phyloP scores from a whole-genome alignment of 2,888 invertebrate genomes.

The Leptopilina drosophilae region DNA sequence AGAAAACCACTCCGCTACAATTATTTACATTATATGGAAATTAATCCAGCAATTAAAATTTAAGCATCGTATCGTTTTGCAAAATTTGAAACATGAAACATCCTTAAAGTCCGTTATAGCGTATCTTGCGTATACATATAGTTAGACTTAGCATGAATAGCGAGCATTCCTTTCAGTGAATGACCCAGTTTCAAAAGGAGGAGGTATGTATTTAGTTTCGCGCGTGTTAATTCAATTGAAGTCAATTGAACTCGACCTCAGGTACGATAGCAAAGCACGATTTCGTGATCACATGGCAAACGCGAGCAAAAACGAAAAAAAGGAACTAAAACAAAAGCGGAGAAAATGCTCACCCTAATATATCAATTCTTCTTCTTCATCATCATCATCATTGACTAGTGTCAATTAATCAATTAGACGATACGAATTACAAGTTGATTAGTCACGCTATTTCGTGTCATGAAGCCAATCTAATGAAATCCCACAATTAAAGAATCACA shows the following conservation, averaged over 20 bases:
- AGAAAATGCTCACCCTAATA: conserved; percentile 2
- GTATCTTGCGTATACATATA: background rate
- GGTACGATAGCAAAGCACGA: background rate
- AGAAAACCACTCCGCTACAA: too few relatives aligned
- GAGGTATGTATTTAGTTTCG: conserved; percentile 12
- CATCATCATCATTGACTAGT: background rate
- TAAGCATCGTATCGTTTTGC: background rate
- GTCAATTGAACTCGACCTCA: conserved; percentile 27
- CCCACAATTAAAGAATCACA: background rate
- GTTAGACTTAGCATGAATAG: conserved; percentile 7
- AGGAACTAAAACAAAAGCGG: background rate
- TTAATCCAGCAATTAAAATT: too few relatives aligned
- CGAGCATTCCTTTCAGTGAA: conserved; percentile 5
- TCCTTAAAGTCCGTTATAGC: conserved; percentile 2
- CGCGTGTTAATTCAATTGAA: conserved; percentile 34
- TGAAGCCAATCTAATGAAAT: background rate
- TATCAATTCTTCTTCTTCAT: background rate
- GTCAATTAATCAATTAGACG: conserved; percentile 11
- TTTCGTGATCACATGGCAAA: background rate
- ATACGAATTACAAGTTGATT: conserved; percentile 13
- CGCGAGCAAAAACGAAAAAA: background rate
- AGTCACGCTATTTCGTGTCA: background rate
- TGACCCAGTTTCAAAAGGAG: conserved; percentile 15
- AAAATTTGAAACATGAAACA: background rate
- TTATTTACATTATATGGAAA: too few relatives aligned